phyloP scores from a whole-genome alignment of 64 coral and sea anemone genomes.

The Trachythela sp. region DNA sequence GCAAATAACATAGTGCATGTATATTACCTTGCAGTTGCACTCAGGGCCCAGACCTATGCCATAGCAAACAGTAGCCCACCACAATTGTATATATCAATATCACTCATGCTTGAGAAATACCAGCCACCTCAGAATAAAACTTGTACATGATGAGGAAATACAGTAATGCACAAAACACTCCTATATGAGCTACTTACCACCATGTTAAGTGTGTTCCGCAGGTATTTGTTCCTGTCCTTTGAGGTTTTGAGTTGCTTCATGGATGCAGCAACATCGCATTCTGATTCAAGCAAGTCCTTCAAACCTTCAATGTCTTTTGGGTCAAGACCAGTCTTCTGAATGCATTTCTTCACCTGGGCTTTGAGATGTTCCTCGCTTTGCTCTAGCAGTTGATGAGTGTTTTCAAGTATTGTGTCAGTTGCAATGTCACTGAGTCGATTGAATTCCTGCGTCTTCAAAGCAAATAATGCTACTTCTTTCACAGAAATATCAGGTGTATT shows the following conservation, averaged over 20 bases:
- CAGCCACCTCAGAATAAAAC: too few species aligned
- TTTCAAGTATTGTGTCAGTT: background rate
- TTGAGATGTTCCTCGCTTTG: background rate
- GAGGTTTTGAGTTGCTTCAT: background rate
- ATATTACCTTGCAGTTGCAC: too few species aligned
- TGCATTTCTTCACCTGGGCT: background rate
- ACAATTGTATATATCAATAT: too few species aligned
- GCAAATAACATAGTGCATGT: too few species aligned
- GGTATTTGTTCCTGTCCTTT: background rate
- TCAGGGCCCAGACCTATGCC: too few species aligned
- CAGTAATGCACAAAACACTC: background rate
- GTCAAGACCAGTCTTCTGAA: background rate
- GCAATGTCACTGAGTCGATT: conserved; percentile 9
- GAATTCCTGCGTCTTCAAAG: conserved; percentile 4
- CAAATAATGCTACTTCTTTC: background rate
- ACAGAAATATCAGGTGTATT: background rate
- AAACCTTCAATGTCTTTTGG: background rate
- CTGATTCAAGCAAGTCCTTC: background rate
- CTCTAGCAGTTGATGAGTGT: background rate
- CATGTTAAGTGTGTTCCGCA: background rate
- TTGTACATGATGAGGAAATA: background rate
- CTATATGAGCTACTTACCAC: background rate
- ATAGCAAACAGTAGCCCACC: too few species aligned
- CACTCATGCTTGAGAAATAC: too few species aligned
- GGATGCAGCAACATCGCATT: background rate